Percentiles rank a stretch among this genome's conserved stretches.
These are phyloP conservation scores for Teleopsis dalmanni DNA, from an alignment of 1,140 invertebrate species.

Conservation along the genomic window DNA sequence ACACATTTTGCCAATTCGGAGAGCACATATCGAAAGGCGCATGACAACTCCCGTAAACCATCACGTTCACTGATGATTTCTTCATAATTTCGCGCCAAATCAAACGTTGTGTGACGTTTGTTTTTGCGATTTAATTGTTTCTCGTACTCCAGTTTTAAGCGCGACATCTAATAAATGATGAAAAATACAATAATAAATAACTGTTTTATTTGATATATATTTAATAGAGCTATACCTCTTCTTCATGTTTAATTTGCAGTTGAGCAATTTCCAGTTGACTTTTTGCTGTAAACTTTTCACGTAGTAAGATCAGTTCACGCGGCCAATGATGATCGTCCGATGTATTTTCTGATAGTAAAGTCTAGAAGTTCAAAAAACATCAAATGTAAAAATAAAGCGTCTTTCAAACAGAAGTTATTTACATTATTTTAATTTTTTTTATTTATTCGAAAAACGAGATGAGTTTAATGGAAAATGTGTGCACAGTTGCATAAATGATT, in stretches of 20 bases:
- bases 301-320: slow-evolving; percentile 56
- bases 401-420: not conserved
- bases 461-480: not conserved
- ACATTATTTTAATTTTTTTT: no score
- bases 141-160: slow-evolving; percentile 41
- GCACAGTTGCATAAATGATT: not conserved
- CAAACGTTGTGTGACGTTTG: slow-evolving; percentile 50
- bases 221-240: slow-evolving; percentile 42
- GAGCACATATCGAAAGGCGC: slow-evolving; percentile 46
- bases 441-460: not conserved
- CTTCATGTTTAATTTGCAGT: slow-evolving; percentile 51
- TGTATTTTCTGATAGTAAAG: slow-evolving; percentile 54
- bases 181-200: not conserved
- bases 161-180: slow-evolving; percentile 43
- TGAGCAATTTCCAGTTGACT: slow-evolving; percentile 50
- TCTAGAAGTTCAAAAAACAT: slow-evolving; percentile 43
- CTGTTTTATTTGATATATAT: not conserved
- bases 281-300: slow-evolving; percentile 59
- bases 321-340: slow-evolving; percentile 60
- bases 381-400: slow-evolving; percentile 2
- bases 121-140: slow-evolving; percentile 46
- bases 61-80: slow-evolving; percentile 50
- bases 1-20: slow-evolving; percentile 63
- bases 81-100: slow-evolving; percentile 49
- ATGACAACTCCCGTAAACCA: slow-evolving; percentile 36